phyloP scores from a whole-genome alignment of 2,888 invertebrate genomes.

The Augiades crinisus region DNA sequence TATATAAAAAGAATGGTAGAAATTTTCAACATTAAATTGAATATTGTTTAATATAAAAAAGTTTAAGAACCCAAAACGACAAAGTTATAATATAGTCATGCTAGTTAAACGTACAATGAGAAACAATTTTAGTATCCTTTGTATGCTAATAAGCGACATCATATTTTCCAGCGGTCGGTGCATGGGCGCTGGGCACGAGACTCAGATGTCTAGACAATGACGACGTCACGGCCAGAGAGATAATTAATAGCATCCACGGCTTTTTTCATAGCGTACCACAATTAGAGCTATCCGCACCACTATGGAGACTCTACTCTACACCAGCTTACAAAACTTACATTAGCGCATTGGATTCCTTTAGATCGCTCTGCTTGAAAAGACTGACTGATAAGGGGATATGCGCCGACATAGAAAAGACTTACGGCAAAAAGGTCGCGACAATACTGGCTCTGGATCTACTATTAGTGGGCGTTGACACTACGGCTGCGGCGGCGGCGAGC shows the following conservation, averaged over 20 bases:
- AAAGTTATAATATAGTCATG: too few relatives aligned
- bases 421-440: slow-evolving; percentile 78
- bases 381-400: slow-evolving; percentile 70
- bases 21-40: not conserved
- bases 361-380: slow-evolving; percentile 78
- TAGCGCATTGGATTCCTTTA: slow-evolving; percentile 86
- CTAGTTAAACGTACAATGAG: not conserved
- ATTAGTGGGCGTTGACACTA: slow-evolving; percentile 91
- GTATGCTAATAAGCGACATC: slow-evolving; percentile 5
- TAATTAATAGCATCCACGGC: slow-evolving; percentile 88
- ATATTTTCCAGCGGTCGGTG: slow-evolving; percentile 85
- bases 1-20: too few relatives aligned
- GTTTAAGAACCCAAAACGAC: too few relatives aligned
- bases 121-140: slow-evolving; percentile 14
- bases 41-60: not conserved
- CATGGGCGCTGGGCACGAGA: slow-evolving; percentile 90
- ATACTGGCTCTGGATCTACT: slow-evolving; percentile 89
- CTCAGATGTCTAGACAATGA: slow-evolving; percentile 87
- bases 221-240: slow-evolving; percentile 87
- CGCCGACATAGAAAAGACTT: slow-evolving; percentile 60
- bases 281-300: slow-evolving; percentile 87
- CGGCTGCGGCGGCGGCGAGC: slow-evolving; percentile 88
- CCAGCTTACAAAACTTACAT: slow-evolving; percentile 87
- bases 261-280: slow-evolving; percentile 90
- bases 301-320: slow-evolving; percentile 88